These are phyloP conservation scores for Rhyzopertha dominica DNA, from an alignment of 1,140 invertebrate species.

Conservation along the genomic window DNA sequence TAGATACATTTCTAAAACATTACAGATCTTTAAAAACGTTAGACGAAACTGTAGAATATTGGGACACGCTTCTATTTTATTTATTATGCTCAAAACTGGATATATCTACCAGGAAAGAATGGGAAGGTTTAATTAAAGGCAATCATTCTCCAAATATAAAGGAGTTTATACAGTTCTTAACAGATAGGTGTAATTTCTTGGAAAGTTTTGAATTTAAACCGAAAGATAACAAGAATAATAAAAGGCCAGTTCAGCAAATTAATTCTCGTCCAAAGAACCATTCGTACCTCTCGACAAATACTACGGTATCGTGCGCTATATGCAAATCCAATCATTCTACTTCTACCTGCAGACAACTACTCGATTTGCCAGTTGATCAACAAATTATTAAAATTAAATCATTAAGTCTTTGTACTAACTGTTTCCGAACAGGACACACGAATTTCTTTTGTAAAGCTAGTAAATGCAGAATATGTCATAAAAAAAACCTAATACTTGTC, in stretches of 20 bases:
- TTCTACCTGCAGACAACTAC: constrained; percentile 8
- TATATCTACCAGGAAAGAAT: constrained; percentile 4
- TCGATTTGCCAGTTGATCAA: constrained; percentile 1
- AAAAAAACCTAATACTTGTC: too few species aligned
- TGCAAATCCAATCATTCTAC: constrained; percentile 6
- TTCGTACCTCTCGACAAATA: too few species aligned
- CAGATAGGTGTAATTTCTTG: constrained; percentile 11
- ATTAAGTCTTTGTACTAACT: constrained; percentile 15
- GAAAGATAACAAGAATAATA: constrained; percentile 1
- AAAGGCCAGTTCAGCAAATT: too few species aligned
- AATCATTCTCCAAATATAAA: constrained; percentile 5
- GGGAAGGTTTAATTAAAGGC: constrained; percentile 9
- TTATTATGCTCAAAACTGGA: constrained; percentile 6
- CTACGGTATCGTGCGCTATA: not conserved
- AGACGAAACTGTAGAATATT: constrained; percentile 6
- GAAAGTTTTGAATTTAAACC: constrained; percentile 10
- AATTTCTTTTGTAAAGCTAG: too few species aligned
- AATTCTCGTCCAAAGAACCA: too few species aligned
- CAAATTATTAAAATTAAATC: constrained; percentile 8
- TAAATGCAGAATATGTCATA: too few species aligned
- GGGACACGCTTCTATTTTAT: constrained; percentile 14
- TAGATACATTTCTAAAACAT: constrained; percentile 10
- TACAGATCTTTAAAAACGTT: constrained; percentile 6
- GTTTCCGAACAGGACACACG: constrained; percentile 10
- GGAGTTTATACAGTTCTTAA: constrained; percentile 9